phyloP scores from a whole-genome alignment of 2,113 vertebrate species.

The Macquaria ambigua region DNA sequence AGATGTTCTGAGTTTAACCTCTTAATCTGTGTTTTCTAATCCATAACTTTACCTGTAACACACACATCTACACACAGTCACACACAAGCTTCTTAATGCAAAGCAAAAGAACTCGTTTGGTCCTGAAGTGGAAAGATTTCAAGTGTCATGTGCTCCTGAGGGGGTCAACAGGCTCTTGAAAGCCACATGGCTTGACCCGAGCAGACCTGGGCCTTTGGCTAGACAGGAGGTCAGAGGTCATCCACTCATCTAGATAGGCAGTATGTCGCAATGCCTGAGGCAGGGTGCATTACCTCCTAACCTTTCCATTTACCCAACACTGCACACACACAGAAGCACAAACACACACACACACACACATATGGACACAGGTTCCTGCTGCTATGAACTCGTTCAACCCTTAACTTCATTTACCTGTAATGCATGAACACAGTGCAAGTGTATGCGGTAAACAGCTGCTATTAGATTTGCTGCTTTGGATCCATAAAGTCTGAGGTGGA shows the following conservation, averaged over 20 bases:
- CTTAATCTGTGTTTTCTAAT: slow-evolving; percentile 22
- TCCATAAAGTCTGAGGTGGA: neutral
- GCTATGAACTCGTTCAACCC: slow-evolving; percentile 44
- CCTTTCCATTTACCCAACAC: slow-evolving; percentile 63
- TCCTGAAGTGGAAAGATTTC: slow-evolving; percentile 61
- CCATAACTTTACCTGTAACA: slow-evolving; percentile 15
- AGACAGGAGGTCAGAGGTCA: slow-evolving; percentile 76
- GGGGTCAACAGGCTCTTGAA: slow-evolving; percentile 60
- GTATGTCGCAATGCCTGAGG: slow-evolving; percentile 64
- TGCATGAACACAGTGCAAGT: neutral
- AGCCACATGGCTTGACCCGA: slow-evolving; percentile 75
- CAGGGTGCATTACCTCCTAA: slow-evolving; percentile 66
- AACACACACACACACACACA: slow-evolving; percentile 48
- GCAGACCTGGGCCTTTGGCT: slow-evolving; percentile 70
- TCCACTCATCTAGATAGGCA: slow-evolving; percentile 70
- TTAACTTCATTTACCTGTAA: slow-evolving; percentile 39
- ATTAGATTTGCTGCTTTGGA: neutral
- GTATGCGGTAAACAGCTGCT: slow-evolving; percentile 10
- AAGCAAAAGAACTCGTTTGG: slow-evolving; percentile 48
- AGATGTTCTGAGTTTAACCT: slow-evolving; percentile 38
- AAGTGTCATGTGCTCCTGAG: slow-evolving; percentile 67
- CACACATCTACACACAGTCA: neutral
- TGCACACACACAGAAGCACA: slow-evolving; percentile 37
- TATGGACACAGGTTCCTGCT: slow-evolving; percentile 38
- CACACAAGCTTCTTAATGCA: slow-evolving; percentile 52